Percentiles rank a stretch among this genome's conserved stretches.
phyloP scores from a whole-genome alignment of 2,113 vertebrate genomes.

The Pluvialis apricaria region DNA sequence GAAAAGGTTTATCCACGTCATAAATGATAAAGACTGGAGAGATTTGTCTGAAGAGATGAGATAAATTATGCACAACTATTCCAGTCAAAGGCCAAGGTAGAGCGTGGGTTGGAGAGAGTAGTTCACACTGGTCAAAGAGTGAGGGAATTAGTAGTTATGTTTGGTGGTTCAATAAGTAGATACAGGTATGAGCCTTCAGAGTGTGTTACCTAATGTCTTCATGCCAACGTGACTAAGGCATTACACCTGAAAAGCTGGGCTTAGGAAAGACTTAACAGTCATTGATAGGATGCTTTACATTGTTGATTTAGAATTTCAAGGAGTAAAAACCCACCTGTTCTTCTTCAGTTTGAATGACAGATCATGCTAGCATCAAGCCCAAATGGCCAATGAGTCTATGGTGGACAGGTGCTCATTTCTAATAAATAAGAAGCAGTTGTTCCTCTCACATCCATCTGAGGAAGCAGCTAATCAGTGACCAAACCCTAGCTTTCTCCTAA shows the following conservation, averaged over 20 bases:
- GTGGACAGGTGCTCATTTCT: neutral
- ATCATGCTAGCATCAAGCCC: neutral
- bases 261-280: neutral
- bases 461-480: neutral
- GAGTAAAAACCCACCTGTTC: neutral
- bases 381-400: accelerated
- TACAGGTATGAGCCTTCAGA: neutral
- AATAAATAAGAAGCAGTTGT: neutral
- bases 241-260: neutral
- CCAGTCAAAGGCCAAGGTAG: neutral
- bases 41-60: neutral
- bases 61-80: neutral
- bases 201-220: neutral
- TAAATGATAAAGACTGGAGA: neutral
- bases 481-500: neutral
- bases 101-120: neutral
- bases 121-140: neutral
- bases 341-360: neutral
- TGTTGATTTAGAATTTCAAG: neutral
- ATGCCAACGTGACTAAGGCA: neutral
- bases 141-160: neutral
- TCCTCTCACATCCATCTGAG: neutral
- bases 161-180: neutral
- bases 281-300: neutral
- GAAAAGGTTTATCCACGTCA: neutral